Evolutionary conservation across 2,797 vertebrate genomes (phyloP).

Genomic region (Cygnus olor): DNA sequence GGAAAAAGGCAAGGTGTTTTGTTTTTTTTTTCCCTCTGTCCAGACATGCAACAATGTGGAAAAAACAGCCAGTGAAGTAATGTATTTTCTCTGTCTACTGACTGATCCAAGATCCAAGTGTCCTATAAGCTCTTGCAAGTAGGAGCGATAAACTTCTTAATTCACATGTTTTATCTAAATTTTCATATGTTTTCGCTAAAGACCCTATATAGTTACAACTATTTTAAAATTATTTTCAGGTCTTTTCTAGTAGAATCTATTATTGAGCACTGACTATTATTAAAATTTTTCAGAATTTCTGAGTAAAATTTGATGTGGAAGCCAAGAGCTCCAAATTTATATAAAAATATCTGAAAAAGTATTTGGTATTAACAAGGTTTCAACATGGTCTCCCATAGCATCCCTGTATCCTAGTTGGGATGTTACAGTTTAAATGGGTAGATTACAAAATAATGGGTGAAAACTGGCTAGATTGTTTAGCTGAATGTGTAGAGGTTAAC

Average conservation of each 20-base stretch:
- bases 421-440: background rate
- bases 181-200: background rate
- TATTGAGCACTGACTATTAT: background rate
- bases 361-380: background rate
- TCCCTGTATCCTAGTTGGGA: background rate
- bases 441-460: background rate
- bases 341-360: background rate
- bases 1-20: background rate
- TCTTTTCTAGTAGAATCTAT: background rate
- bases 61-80: background rate
- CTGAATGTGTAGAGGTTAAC: background rate
- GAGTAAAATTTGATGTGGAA: slow-evolving; percentile 33
- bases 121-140: background rate
- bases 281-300: background rate
- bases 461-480: background rate
- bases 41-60: background rate
- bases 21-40: background rate
- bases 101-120: background rate
- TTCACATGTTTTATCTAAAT: background rate
- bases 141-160: background rate
- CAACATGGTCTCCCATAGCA: background rate
- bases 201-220: background rate
- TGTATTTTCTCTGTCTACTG: background rate
- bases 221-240: background rate
- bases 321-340: background rate